Conservation (phyloP, 1,140 invertebrate species). For the Luehdorfia chinensis region DNA sequence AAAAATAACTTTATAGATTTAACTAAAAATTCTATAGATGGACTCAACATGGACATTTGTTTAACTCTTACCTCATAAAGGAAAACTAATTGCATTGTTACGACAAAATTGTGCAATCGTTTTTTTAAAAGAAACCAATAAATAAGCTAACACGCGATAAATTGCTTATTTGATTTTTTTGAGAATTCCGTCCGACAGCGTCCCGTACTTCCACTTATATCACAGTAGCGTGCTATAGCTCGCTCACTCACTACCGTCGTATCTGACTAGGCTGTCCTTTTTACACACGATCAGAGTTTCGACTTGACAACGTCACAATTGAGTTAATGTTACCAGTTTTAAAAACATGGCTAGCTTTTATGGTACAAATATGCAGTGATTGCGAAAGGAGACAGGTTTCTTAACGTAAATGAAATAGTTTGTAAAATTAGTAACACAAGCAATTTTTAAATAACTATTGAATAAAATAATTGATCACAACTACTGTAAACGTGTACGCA, state of each 20-base stretch:
- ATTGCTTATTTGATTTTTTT: no score
- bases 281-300: background rate
- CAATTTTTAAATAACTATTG: no score
- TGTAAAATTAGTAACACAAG: no score
- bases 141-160: no score
- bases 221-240: constrained; percentile 6
- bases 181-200: background rate
- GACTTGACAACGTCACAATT: constrained; percentile 7
- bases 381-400: no score
- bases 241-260: constrained; percentile 7
- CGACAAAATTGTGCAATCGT: no score
- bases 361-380: no score
- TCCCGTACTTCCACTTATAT: background rate
- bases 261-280: constrained; percentile 14
- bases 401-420: no score
- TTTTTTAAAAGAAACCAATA: no score
- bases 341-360: background rate
- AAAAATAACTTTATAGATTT: constrained; percentile 8
- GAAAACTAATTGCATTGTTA: background rate
- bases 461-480: no score
- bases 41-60: background rate
- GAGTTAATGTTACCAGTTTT: constrained; percentile 2
- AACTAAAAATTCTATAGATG: background rate
- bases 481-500: no score
- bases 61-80: no score